Conservation (phyloP, 2,888 invertebrate species). For the Acanthosepion pharaonis region DNA sequence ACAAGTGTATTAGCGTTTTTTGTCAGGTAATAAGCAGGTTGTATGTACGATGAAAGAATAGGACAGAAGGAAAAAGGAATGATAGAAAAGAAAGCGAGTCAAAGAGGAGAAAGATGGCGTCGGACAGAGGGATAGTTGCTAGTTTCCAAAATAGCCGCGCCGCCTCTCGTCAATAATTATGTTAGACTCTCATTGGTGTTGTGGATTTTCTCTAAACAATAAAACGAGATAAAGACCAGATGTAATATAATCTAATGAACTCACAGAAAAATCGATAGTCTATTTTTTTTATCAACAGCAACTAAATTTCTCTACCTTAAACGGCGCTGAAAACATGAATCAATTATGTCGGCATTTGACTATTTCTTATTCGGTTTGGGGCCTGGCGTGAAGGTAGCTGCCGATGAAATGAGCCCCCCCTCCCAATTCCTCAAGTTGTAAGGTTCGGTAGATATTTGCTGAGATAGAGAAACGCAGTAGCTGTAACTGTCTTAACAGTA, state of each 20-base stretch:
- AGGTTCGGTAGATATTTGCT: background rate
- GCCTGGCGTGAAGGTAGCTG: background rate
- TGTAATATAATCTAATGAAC: background rate
- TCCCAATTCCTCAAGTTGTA: background rate
- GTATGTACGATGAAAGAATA: background rate
- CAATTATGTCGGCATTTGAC: background rate
- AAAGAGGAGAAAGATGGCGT: background rate
- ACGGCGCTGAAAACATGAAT: background rate
- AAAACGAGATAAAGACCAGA: background rate
- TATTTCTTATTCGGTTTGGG: too few relatives aligned
- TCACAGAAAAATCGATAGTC: background rate
- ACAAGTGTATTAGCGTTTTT: background rate
- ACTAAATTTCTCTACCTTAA: background rate
- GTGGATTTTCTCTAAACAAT: background rate
- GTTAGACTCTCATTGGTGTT: background rate
- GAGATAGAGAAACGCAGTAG: background rate
- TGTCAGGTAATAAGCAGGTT: constrained; percentile 20
- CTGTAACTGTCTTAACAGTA: background rate
- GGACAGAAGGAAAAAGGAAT: background rate
- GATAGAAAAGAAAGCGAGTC: too few relatives aligned
- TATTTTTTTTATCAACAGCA: background rate
- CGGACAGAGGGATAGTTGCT: background rate
- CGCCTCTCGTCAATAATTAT: background rate
- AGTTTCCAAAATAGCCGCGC: background rate
- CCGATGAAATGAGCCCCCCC: background rate